A percentile compares a stretch with the other conserved stretches of the same genome.
Evolutionary conservation across 2,113 vertebrate genomes (phyloP).

Genomic region (Salvelinus sp.): DNA sequence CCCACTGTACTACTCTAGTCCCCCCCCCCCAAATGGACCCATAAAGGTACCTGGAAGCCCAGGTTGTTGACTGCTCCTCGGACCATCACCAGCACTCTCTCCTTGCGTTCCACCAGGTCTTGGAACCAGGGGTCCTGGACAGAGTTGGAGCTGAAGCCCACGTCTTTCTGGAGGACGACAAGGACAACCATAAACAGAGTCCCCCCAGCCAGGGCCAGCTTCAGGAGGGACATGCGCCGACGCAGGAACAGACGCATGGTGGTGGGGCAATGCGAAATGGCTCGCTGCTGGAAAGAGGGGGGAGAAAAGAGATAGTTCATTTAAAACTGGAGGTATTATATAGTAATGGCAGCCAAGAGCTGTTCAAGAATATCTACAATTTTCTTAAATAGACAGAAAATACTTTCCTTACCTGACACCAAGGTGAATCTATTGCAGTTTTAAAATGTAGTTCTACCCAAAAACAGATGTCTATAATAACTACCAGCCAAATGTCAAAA

Average conservation of each 20-base stretch:
- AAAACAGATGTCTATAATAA: neutral
- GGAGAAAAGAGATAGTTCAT: too few species aligned
- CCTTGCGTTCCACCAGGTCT: slow-evolving; percentile 82
- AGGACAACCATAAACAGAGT: slow-evolving; percentile 80
- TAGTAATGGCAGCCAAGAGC: too few species aligned
- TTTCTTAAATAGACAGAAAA: neutral
- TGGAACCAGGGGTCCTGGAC: slow-evolving; percentile 83
- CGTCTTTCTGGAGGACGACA: slow-evolving; percentile 86
- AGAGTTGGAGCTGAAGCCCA: slow-evolving; percentile 42
- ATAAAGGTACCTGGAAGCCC: slow-evolving; percentile 73
- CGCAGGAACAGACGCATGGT: slow-evolving; percentile 79
- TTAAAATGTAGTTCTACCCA: too few species aligned
- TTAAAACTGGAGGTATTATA: too few species aligned
- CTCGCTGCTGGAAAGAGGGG: too few species aligned
- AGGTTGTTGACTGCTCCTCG: slow-evolving; percentile 86
- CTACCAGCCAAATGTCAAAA: too few species aligned
- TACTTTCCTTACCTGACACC: neutral
- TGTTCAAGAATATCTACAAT: too few species aligned
- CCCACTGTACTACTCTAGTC: too few species aligned
- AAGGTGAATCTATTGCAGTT: neutral
- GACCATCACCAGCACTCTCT: slow-evolving; percentile 83
- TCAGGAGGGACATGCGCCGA: slow-evolving; percentile 81
- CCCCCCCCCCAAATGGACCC: too few species aligned
- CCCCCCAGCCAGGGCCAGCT: slow-evolving; percentile 79
- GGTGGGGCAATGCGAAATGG: too few species aligned